Percentiles rank a stretch among this genome's conserved stretches.
Evolutionary conservation across 2,113 vertebrate genomes (phyloP).

Genomic region (Osmerus eperlanus): DNA sequence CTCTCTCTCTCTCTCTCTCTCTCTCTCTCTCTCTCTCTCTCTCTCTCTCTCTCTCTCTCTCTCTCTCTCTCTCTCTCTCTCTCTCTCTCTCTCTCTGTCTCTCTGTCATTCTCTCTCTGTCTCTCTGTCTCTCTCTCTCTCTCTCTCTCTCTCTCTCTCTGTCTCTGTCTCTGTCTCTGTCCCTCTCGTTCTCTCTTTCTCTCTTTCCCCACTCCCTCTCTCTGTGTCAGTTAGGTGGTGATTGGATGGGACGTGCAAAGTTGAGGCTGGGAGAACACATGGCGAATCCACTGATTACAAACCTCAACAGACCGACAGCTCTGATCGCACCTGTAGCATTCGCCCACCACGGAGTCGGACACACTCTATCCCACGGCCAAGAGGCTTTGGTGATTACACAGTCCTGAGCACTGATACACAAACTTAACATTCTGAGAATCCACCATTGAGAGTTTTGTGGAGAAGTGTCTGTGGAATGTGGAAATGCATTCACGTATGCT

Average conservation of each 20-base stretch:
- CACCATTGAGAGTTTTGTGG: too few relatives aligned
- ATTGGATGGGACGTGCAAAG: conserved; percentile 42
- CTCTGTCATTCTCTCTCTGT: not conserved
- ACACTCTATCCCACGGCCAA: too few relatives aligned
- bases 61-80: conserved; percentile 17
- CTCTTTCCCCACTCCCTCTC: conserved; percentile 25
- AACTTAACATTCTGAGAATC: not conserved
- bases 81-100: conserved; percentile 6
- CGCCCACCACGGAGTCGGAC: too few relatives aligned
- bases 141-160: conserved; percentile 20
- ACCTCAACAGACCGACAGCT: conserved; percentile 30
- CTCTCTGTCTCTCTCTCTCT: conserved; percentile 6
- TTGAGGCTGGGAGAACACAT: conserved; percentile 35
- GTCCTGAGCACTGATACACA: too few relatives aligned
- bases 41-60: conserved; percentile 16
- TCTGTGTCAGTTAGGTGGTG: not conserved
- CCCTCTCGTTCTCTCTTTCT: conserved; percentile 15
- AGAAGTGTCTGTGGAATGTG: too few relatives aligned
- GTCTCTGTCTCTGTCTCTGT: not conserved
- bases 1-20: not conserved
- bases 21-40: conserved; percentile 4
- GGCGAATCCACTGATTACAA: conserved; percentile 35
- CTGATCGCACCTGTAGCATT: conserved; percentile 4
- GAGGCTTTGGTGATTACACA: too few relatives aligned
- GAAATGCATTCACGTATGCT: too few relatives aligned